Conservation (phyloP, 2,888 invertebrate genomes). For the Napeogenes inachia region DNA sequence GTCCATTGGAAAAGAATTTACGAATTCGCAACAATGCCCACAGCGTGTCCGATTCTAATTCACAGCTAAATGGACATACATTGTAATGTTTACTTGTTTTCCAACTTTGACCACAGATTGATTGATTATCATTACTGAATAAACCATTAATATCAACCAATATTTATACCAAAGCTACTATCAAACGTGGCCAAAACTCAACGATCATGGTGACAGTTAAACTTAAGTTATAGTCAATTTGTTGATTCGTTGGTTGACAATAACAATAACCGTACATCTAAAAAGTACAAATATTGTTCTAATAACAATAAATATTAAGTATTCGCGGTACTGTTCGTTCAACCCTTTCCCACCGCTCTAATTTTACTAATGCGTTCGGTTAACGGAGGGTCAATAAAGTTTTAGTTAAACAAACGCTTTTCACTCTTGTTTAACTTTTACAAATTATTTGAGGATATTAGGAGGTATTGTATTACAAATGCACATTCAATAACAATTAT, state of each 20-base stretch:
- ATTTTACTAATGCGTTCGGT: constrained; percentile 72
- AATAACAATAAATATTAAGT: constrained; percentile 75
- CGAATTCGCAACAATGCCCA: constrained; percentile 9
- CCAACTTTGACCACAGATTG: constrained; percentile 34
- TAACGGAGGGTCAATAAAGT: constrained; percentile 62
- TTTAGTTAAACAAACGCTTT: constrained; percentile 63
- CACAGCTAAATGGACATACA: constrained; percentile 44
- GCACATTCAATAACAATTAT: too few relatives aligned
- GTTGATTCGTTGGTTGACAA: constrained; percentile 33
- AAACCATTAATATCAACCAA: constrained; percentile 50
- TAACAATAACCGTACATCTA: constrained; percentile 72
- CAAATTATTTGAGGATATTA: constrained; percentile 48
- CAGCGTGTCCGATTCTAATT: constrained; percentile 8
- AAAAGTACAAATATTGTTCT: constrained; percentile 73
- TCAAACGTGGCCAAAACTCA: neutral
- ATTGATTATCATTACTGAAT: constrained; percentile 61
- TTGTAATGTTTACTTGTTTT: constrained; percentile 44
- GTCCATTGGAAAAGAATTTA: constrained; percentile 32
- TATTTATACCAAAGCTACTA: neutral
- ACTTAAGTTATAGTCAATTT: constrained; percentile 14
- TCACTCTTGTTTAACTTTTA: constrained; percentile 59
- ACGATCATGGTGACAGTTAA: constrained; percentile 2
- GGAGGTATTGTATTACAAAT: too few relatives aligned
- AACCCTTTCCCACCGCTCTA: constrained; percentile 78
- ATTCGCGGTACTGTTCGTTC: constrained; percentile 43